Evolutionary conservation across 2,113 vertebrate genomes (phyloP).

Genomic region (Mellivora capensis): DNA sequence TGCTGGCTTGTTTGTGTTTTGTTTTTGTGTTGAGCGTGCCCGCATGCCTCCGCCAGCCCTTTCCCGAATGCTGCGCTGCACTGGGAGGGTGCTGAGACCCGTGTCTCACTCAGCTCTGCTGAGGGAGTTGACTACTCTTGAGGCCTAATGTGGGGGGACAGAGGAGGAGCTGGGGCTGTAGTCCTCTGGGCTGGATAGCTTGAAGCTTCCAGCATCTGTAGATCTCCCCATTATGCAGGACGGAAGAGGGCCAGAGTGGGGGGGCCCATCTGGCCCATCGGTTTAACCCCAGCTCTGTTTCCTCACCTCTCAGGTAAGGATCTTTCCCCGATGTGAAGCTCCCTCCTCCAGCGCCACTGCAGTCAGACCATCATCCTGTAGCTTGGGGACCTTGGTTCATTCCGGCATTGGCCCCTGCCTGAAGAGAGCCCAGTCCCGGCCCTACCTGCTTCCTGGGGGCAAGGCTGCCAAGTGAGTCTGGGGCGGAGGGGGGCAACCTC

Average conservation of each 20-base stretch:
- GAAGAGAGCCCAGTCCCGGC: background rate
- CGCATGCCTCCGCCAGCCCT: rapidly evolving
- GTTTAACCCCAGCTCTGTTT: background rate
- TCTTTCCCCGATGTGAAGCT: constrained; percentile 60
- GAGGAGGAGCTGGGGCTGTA: background rate
- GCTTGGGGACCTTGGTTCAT: background rate
- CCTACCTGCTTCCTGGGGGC: background rate
- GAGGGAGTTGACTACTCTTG: background rate
- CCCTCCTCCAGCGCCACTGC: background rate
- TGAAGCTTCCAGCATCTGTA: background rate
- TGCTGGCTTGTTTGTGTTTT: background rate
- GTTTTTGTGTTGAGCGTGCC: background rate
- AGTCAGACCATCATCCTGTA: background rate
- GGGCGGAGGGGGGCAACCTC: rapidly evolving
- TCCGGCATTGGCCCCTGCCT: background rate
- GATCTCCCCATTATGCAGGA: background rate
- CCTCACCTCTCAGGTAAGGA: constrained; percentile 10
- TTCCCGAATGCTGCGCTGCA: rapidly evolving
- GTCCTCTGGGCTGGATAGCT: background rate
- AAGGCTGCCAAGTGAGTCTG: constrained; percentile 46
- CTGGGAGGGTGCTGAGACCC: background rate
- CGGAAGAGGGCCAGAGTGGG: background rate
- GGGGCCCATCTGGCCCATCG: background rate
- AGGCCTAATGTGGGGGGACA: no score
- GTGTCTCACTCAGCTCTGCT: background rate